Percentiles rank a stretch among this genome's conserved stretches.
Evolutionary conservation across 1,140 invertebrate species (phyloP).

Genomic region (Atta cephalotes): DNA sequence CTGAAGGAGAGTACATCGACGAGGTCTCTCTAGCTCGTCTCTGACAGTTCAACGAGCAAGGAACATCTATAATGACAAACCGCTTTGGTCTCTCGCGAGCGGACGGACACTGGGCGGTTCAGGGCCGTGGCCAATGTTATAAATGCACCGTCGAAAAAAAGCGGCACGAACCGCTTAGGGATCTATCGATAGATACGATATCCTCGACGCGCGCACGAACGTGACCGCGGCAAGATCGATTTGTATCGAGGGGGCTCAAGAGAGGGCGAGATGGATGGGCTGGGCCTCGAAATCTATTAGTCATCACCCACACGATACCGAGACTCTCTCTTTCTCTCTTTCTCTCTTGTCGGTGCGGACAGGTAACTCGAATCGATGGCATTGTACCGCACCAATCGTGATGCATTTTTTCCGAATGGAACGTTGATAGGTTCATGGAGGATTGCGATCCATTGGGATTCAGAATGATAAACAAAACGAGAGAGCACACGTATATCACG

Average conservation of each 20-base stretch:
- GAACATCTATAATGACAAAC: conserved; percentile 74
- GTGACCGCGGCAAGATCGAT: conserved; percentile 77
- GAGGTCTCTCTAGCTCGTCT: conserved; percentile 38
- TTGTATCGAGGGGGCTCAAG: conserved; percentile 78
- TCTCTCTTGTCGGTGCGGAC: conserved; percentile 75
- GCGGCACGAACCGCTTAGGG: conserved; percentile 50
- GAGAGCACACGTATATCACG: not conserved
- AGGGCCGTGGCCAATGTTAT: conserved; percentile 76
- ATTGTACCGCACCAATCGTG: conserved; percentile 76
- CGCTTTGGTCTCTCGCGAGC: conserved; percentile 66
- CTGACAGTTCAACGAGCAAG: conserved; percentile 52
- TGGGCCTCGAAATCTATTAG: conserved; percentile 83
- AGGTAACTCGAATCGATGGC: conserved; percentile 78
- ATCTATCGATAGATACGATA: conserved; percentile 76
- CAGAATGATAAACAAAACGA: conserved; percentile 54
- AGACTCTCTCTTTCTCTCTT: not conserved
- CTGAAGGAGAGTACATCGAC: conserved; percentile 42
- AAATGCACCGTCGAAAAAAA: conserved; percentile 70
- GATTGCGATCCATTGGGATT: conserved; percentile 69
- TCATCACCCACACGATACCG: conserved; percentile 81
- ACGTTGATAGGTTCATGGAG: conserved; percentile 77
- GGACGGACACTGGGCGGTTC: conserved; percentile 69
- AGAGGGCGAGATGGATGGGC: conserved; percentile 82
- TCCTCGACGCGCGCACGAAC: conserved; percentile 67
- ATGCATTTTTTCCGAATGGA: conserved; percentile 74